Base-by-base conservation (phyloP, 1,140 invertebrate species). In the Eulimnadia texana region DNA sequence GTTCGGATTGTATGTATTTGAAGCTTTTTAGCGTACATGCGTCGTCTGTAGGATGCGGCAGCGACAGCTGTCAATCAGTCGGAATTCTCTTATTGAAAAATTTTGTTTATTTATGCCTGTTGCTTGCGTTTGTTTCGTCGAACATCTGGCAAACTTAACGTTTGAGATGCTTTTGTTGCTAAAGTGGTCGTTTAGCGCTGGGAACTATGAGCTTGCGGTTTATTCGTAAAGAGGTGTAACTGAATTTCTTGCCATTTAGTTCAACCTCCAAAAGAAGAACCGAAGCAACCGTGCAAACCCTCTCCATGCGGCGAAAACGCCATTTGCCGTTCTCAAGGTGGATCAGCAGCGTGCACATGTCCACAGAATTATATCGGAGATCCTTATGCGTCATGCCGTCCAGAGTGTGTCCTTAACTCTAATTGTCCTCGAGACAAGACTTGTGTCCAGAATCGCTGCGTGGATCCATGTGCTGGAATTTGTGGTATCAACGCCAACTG, bases 401-500 rank as follows among this genome's bases (percentile, higher is more conserved):
- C 84, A 3, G 84, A 87, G 73, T 88, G 85, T 72, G 74, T 83
- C 2, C 71, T 84, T 1, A 85, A 84, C 70, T 80, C 80, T 0
- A 84, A 87, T 67, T 88, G 85, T 67, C 74, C 81, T 47, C 77
- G 81, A 9, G 81, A 80, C 65, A 75, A 77, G 63, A 81, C 85
- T 23, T 90, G 86, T 67, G 74, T 84, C 19, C 81, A 84, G 66
- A 82, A 82, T 61, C 86, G 83, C 72, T 89, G 86, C 70, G 77
- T 79, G 1, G 84, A 90, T 71, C 86, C 86, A 20, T 90, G 86
- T 67, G 81, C 81, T 20, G 84, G 83, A 62, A 80, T 80, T 28
- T 89, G 86, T 71, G 86, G 85, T 19, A 69, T 74, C 2, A 84
- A 88, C 70, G 82, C 85, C 16, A 73, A 82, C 54, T 88, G 86